Conservation (phyloP, 2,113 vertebrate genomes). For the Silurus meridionalis region DNA sequence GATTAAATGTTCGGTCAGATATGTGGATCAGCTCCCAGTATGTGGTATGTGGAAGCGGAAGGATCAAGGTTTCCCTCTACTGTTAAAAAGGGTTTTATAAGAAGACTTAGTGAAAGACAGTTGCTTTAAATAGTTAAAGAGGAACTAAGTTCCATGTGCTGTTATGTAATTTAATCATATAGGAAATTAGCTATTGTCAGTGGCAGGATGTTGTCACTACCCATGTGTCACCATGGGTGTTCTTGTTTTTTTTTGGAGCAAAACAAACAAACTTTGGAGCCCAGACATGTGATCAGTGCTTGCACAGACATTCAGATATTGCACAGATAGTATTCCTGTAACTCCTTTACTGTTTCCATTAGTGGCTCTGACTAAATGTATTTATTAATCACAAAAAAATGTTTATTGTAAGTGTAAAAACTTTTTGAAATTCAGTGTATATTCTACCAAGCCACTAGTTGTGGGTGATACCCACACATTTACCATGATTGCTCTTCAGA, state of each 20-base stretch:
- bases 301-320: not conserved
- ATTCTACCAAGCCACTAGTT: not conserved
- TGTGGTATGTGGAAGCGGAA: constrained; percentile 27
- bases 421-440: too few relatives aligned
- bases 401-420: too few relatives aligned
- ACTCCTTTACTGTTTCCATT: not conserved
- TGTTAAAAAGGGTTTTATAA: constrained; percentile 47
- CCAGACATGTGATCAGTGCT: not conserved
- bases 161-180: constrained; percentile 19
- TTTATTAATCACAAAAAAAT: not conserved
- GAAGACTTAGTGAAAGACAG: not conserved
- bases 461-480: not conserved
- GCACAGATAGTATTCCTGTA: not conserved
- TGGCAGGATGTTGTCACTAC: not conserved
- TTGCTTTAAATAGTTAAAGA: constrained; percentile 12
- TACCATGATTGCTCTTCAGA: not conserved
- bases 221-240: not conserved
- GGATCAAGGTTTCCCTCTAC: constrained; percentile 67
- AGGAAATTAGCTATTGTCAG: not conserved
- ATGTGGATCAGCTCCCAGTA: constrained; percentile 48
- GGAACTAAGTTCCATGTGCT: not conserved
- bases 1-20: constrained; percentile 29
- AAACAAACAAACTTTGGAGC: too few relatives aligned
- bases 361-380: not conserved
- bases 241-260: not conserved